Conservation (phyloP, 2,113 vertebrate species). For the Greenwoodochromis staneri region DNA sequence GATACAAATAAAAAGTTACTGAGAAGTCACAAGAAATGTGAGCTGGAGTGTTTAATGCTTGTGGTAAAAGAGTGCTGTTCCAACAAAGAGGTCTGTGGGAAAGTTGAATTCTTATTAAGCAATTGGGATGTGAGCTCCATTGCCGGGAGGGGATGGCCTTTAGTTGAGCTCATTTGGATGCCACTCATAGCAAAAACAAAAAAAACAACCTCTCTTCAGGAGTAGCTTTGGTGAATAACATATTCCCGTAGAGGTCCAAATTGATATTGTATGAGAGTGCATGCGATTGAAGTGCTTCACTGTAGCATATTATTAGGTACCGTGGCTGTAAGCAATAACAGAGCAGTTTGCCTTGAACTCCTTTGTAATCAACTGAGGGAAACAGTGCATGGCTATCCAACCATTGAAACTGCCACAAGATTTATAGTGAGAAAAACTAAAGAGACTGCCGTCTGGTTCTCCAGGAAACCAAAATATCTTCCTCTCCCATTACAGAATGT, state of each 20-base stretch:
- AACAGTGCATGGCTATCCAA: slow-evolving; percentile 38
- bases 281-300: slow-evolving; percentile 43
- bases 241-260: slow-evolving; percentile 36
- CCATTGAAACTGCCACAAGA: slow-evolving; percentile 55
- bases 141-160: slow-evolving; percentile 1
- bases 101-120: slow-evolving; percentile 56
- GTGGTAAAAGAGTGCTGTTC: slow-evolving; percentile 37
- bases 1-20: slow-evolving; percentile 49
- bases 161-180: slow-evolving; percentile 22
- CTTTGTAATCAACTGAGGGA: slow-evolving; percentile 59
- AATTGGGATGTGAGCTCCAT: slow-evolving; percentile 21
- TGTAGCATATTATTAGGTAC: slow-evolving; percentile 42
- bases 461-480: slow-evolving; percentile 55
- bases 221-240: slow-evolving; percentile 32
- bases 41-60: slow-evolving; percentile 45
- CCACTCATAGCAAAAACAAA: slow-evolving; percentile 18
- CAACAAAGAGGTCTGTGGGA: slow-evolving; percentile 51
- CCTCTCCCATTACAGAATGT: slow-evolving; percentile 57
- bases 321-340: slow-evolving; percentile 53
- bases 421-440: slow-evolving; percentile 66
- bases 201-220: background rate
- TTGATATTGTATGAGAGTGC: slow-evolving; percentile 53
- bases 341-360: slow-evolving; percentile 52
- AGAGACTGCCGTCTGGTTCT: slow-evolving; percentile 51
- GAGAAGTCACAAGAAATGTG: slow-evolving; percentile 42